A percentile compares a stretch with the other conserved stretches of the same genome.
phyloP scores from a whole-genome alignment of 2,113 vertebrate genomes.

The Nannospalax galili region DNA sequence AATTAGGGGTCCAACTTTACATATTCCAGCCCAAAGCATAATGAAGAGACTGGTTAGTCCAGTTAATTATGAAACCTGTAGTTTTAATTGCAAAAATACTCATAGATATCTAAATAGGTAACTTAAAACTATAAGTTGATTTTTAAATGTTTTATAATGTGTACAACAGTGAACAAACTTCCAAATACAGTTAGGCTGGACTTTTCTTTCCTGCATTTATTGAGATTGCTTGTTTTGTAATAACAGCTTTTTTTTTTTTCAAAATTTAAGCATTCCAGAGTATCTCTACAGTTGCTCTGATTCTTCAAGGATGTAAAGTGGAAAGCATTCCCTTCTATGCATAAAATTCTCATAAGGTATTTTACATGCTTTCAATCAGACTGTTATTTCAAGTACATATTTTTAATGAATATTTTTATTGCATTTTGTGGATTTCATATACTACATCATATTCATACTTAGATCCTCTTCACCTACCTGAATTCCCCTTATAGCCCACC shows the following conservation, averaged over 20 bases:
- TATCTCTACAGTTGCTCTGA: too few species aligned
- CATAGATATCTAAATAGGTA: neutral
- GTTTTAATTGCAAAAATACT: slow-evolving; percentile 48
- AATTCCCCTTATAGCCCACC: too few species aligned
- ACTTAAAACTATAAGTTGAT: neutral
- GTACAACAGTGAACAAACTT: neutral
- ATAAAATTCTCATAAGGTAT: too few species aligned
- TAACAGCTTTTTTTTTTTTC: neutral
- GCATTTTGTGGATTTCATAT: too few species aligned
- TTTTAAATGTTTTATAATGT: neutral
- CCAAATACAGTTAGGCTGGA: neutral
- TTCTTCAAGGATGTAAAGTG: too few species aligned
- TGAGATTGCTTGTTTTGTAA: neutral
- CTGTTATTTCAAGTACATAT: too few species aligned
- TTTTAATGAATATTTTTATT: too few species aligned
- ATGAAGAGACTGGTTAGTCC: neutral
- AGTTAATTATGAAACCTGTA: neutral
- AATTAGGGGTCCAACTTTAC: slow-evolving; percentile 3
- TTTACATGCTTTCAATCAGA: too few species aligned
- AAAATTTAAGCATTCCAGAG: too few species aligned
- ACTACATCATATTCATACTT: too few species aligned
- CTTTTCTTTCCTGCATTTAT: neutral
- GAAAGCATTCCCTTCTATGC: too few species aligned
- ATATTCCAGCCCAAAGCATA: slow-evolving; percentile 28
- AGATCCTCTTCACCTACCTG: too few species aligned